phyloP scores from a whole-genome alignment of 2,888 invertebrate species.

The Candidula unifasciata region DNA sequence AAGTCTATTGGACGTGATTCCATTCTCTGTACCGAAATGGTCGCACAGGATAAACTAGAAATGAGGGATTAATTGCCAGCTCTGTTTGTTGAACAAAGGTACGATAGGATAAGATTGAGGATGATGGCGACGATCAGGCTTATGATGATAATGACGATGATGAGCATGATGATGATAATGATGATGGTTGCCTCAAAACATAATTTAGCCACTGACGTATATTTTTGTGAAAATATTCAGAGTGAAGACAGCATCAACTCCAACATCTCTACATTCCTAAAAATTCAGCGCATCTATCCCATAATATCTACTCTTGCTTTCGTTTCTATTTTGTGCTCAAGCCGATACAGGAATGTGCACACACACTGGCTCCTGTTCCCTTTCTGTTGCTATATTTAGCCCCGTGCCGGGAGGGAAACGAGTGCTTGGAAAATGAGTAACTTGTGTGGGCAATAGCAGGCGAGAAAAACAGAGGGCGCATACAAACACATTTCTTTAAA shows the following conservation, averaged over 20 bases:
- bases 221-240: neutral
- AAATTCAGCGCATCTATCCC: neutral
- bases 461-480: neutral
- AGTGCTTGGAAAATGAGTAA: neutral
- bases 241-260: neutral
- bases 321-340: conserved; percentile 5
- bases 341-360: neutral
- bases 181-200: too few relatives aligned
- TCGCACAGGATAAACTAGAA: too few relatives aligned
- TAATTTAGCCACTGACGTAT: neutral
- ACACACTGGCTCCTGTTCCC: neutral
- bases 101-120: too few relatives aligned
- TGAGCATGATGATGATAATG: too few relatives aligned
- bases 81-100: too few relatives aligned
- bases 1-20: too few relatives aligned
- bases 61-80: too few relatives aligned
- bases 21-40: too few relatives aligned
- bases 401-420: neutral
- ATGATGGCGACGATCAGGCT: too few relatives aligned
- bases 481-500: neutral
- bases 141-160: too few relatives aligned
- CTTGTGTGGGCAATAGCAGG: neutral
- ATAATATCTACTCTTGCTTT: neutral
- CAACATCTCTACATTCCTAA: neutral
- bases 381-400: conserved; percentile 13